Conservation (phyloP, 1,140 invertebrate genomes). For the Periplaneta americana region DNA sequence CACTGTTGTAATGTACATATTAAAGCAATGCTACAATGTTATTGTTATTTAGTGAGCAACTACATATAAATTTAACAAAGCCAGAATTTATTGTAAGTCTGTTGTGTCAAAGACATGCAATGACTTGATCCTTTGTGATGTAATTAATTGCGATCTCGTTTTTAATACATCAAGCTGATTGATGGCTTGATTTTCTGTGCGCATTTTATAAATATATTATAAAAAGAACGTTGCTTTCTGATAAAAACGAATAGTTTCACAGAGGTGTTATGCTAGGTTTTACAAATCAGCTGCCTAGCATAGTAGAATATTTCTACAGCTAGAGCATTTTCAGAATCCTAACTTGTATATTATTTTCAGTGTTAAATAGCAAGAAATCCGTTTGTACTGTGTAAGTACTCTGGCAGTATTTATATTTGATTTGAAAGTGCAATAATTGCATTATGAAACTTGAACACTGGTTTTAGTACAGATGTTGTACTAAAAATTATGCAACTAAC, state of each 20-base stretch:
- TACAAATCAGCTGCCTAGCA: not conserved
- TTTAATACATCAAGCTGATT: not conserved
- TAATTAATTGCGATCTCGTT: not conserved
- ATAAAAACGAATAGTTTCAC: not conserved
- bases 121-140: not conserved
- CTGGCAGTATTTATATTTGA: not conserved
- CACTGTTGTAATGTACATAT: not conserved
- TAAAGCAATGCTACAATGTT: not conserved
- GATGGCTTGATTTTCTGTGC: not conserved
- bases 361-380: not conserved
- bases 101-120: not conserved
- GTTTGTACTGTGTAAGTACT: not conserved
- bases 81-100: not conserved
- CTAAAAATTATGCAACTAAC: not conserved
- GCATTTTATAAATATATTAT: not conserved
- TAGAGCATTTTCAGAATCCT: not conserved
- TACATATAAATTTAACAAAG: not conserved
- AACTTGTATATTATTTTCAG: not conserved
- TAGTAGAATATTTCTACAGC: not conserved
- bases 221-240: not conserved
- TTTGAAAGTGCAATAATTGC: not conserved
- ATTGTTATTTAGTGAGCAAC: not conserved
- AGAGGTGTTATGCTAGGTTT: not conserved
- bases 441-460: not conserved
- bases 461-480: not conserved